Conservation (phyloP, 1,140 invertebrate genomes). For the Caenorhabditis inopinata region DNA sequence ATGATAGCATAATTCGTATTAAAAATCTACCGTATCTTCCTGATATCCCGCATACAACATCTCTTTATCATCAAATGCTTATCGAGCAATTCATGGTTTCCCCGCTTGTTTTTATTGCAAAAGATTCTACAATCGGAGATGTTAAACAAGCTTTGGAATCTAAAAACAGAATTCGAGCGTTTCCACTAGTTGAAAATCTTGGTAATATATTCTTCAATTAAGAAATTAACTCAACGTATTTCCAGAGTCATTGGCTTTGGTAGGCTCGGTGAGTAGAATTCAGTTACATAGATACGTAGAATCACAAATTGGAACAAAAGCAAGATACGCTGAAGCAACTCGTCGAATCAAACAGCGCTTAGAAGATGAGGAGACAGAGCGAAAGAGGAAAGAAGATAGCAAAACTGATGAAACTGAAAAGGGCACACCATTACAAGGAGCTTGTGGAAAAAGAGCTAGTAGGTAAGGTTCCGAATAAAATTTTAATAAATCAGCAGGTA, state of each 20-base stretch:
- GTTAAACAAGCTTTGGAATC: constrained; percentile 51
- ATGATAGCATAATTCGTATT: constrained; percentile 95
- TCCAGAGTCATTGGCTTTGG: constrained; percentile 51
- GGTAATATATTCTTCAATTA: not conserved
- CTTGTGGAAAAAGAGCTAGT: not conserved
- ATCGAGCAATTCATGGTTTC: constrained; percentile 63
- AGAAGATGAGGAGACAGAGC: constrained; percentile 45
- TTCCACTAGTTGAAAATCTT: constrained; percentile 59
- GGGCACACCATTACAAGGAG: not conserved
- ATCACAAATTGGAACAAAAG: constrained; percentile 46
- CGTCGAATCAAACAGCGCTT: constrained; percentile 27
- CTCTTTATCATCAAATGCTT: constrained; percentile 54
- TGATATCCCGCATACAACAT: constrained; percentile 57
- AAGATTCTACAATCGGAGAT: constrained; percentile 57
- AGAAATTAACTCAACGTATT: not conserved
- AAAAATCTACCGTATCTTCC: constrained; percentile 95
- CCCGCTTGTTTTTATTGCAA: constrained; percentile 42
- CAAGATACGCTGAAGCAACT: constrained; percentile 51
- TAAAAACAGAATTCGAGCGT: constrained; percentile 52
- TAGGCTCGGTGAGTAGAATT: constrained; percentile 57
- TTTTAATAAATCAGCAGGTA: no score
- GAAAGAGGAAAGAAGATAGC: not conserved
- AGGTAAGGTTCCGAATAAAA: not conserved
- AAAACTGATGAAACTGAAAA: not conserved
- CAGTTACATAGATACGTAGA: constrained; percentile 51